phyloP scores from a whole-genome alignment of 2,797 vertebrate genomes.

The Urocyon cinereoargenteus region DNA sequence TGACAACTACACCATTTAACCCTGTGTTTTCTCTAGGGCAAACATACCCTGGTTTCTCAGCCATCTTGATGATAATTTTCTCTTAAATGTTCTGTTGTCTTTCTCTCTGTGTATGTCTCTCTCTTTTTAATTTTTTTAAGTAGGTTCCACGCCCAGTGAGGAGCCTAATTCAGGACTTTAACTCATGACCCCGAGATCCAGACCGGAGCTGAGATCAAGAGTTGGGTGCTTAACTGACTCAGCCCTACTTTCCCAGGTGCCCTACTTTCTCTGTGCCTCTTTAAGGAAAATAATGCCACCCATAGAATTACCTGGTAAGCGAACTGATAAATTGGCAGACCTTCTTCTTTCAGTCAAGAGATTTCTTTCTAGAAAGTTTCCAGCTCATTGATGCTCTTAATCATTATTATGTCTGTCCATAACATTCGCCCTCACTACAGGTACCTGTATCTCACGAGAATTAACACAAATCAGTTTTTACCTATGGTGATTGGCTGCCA shows the following conservation, averaged over 20 bases:
- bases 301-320: background rate
- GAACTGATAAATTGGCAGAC: background rate
- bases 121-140: background rate
- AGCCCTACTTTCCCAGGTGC: too few relatives aligned
- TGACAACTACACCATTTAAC: background rate
- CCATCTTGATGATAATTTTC: background rate
- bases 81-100: background rate
- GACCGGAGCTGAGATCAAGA: background rate
- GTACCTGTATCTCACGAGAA: slow-evolving; percentile 18
- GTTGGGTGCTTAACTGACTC: background rate
- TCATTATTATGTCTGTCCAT: background rate
- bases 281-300: background rate
- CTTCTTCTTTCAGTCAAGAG: background rate
- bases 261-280: background rate
- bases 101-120: background rate
- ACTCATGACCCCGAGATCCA: background rate
- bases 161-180: background rate
- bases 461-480: background rate
- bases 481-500: background rate
- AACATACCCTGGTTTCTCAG: background rate
- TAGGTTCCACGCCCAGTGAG: background rate
- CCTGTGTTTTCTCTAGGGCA: background rate
- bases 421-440: background rate
- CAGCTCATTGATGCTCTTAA: background rate
- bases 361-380: slow-evolving; percentile 33